A percentile compares a stretch with the other conserved stretches of the same genome.
Conservation (phyloP, 2,888 invertebrate species). For the Pyrrhosoma nymphula region DNA sequence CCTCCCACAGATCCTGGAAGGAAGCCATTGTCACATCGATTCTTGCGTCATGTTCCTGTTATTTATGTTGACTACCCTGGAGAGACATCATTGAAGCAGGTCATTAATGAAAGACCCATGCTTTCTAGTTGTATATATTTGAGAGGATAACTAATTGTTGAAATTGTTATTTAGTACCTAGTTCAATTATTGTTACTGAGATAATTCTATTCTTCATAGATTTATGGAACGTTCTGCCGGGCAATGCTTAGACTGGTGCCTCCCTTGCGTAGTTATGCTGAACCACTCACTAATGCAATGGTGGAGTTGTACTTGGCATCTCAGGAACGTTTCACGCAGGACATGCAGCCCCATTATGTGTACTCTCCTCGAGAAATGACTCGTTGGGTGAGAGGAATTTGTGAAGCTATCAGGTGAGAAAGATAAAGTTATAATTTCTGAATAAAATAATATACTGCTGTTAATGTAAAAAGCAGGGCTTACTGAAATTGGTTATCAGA, state of each 20-base stretch:
- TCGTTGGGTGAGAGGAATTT: conserved; percentile 99
- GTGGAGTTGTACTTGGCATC: conserved; percentile 98
- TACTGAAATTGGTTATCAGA: too few species aligned
- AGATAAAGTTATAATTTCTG: neutral
- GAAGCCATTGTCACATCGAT: conserved; percentile 94
- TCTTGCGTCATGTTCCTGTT: conserved; percentile 96
- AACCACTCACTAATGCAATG: conserved; percentile 99
- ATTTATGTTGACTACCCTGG: conserved; percentile 99
- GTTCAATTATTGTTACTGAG: neutral
- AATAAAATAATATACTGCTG: too few species aligned
- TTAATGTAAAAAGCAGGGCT: neutral
- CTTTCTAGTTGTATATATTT: neutral
- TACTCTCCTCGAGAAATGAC: conserved; percentile 99
- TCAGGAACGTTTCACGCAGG: conserved; percentile 98
- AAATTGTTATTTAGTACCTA: neutral
- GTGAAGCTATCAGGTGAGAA: conserved; percentile 92
- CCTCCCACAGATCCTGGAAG: conserved; percentile 99
- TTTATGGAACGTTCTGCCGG: conserved; percentile 98
- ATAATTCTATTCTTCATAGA: conserved; percentile 79
- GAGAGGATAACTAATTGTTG: neutral
- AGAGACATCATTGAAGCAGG: conserved; percentile 96
- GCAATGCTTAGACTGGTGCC: conserved; percentile 98
- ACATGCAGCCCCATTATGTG: conserved; percentile 99
- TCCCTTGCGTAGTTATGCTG: conserved; percentile 94
- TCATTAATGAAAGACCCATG: conserved; percentile 73